Conservation (phyloP, 2,888 invertebrate genomes). For the Steinernema hermaphroditum region DNA sequence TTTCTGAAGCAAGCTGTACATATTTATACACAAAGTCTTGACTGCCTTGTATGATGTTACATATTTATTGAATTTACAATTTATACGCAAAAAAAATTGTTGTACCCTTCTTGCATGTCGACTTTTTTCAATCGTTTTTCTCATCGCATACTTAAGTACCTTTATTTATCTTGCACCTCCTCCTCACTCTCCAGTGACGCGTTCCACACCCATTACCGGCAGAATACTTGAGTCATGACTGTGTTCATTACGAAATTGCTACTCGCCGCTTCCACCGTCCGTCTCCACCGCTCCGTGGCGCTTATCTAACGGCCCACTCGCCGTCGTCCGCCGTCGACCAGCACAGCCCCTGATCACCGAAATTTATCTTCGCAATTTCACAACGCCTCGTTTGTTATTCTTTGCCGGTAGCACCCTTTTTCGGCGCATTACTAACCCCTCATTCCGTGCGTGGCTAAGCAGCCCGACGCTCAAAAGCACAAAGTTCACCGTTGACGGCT, state of each 20-base stretch:
- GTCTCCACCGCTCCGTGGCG: not conserved
- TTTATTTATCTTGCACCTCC: too few relatives aligned
- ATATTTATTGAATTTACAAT: too few relatives aligned
- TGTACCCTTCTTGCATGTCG: too few relatives aligned
- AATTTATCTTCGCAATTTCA: not conserved
- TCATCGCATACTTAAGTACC: too few relatives aligned
- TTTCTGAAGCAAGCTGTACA: too few relatives aligned
- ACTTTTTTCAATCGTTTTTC: too few relatives aligned
- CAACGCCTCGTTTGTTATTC: constrained; percentile 12
- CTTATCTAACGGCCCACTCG: constrained; percentile 6
- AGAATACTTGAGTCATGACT: constrained; percentile 20
- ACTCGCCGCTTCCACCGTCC: constrained; percentile 5
- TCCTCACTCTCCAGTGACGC: not conserved
- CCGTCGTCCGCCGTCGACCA: not conserved
- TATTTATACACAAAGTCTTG: too few relatives aligned
- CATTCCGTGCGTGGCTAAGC: not conserved
- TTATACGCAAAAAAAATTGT: too few relatives aligned
- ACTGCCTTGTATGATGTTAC: too few relatives aligned
- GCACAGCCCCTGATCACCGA: not conserved
- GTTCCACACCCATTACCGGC: not conserved
- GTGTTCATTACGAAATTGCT: constrained; percentile 26
- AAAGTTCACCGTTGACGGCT: constrained; percentile 10
- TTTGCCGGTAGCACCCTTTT: too few relatives aligned
- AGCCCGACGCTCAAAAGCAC: not conserved
- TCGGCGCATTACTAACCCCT: not conserved